A percentile compares a stretch with the other conserved stretches of the same genome.
phyloP scores from a whole-genome alignment of 2,797 vertebrate species.

The Fratercula arctica region DNA sequence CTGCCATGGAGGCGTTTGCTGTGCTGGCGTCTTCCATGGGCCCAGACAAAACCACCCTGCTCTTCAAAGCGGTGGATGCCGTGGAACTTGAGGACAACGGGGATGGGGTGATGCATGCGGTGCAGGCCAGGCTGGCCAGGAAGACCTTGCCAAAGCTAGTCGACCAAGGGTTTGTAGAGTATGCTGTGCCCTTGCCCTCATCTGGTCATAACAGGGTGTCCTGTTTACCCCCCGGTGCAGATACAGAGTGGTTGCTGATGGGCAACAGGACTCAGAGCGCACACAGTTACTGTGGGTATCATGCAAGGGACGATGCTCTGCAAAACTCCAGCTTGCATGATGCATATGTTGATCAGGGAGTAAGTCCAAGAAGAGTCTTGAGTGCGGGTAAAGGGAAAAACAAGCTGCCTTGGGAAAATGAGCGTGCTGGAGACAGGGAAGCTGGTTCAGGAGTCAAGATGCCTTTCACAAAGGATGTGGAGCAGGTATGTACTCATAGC shows the following conservation, averaged over 20 bases:
- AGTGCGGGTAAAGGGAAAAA: conserved; percentile 91
- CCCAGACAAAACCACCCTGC: conserved; percentile 76
- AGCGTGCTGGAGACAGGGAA: conserved; percentile 68
- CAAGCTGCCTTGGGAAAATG: conserved; percentile 92
- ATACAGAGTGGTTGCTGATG: conserved; percentile 88
- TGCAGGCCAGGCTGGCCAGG: conserved; percentile 87
- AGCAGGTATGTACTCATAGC: conserved; percentile 61
- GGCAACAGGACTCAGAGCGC: conserved; percentile 83
- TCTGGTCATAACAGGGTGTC: conserved; percentile 69
- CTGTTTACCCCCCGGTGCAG: conserved; percentile 76
- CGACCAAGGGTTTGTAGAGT: conserved; percentile 82
- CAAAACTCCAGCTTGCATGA: conserved; percentile 74
- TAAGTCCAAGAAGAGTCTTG: conserved; percentile 82
- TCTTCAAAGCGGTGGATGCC: conserved; percentile 86
- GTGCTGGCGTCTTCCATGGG: conserved; percentile 83
- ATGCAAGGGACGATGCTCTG: conserved; percentile 62
- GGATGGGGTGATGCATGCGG: conserved; percentile 84
- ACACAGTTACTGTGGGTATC: conserved; percentile 76
- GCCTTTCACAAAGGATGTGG: conserved; percentile 56
- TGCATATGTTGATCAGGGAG: conserved; percentile 57
- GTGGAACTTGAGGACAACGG: conserved; percentile 84
- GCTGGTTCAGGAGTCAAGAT: conserved; percentile 56
- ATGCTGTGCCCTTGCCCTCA: conserved; percentile 81
- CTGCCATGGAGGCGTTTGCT: conserved; percentile 87
- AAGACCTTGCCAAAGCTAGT: conserved; percentile 82